These are phyloP conservation scores for Tuberolachnus salignus DNA, from an alignment of 2,888 invertebrate genomes.

Conservation along the genomic window DNA sequence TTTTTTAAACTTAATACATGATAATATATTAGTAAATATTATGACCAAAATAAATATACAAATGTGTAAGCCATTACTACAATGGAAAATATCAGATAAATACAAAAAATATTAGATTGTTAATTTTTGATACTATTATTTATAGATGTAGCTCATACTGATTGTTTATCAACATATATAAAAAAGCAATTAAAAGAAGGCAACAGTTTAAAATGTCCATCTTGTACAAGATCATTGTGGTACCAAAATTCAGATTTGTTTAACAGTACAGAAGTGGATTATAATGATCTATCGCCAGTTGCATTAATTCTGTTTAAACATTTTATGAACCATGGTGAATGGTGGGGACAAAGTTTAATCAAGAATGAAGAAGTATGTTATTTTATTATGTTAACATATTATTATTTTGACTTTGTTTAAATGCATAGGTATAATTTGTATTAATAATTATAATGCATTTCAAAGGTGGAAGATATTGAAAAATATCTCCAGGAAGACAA, in stretches of 20 bases:
- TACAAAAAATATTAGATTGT: background rate
- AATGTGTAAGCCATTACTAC: no score
- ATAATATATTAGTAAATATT: no score
- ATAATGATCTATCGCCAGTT: constrained; percentile 27
- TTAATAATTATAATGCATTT: background rate
- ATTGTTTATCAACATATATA: constrained; percentile 31
- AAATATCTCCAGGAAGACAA: constrained; percentile 27
- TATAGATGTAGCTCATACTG: constrained; percentile 27
- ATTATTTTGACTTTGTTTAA: background rate
- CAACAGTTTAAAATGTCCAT: constrained; percentile 36
- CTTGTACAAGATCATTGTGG: constrained; percentile 29
- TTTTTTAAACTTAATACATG: no score
- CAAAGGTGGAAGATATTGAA: constrained; percentile 12
- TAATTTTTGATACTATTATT: background rate
- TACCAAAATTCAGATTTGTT: background rate
- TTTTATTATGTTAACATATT: background rate
- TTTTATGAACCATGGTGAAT: constrained; percentile 17
- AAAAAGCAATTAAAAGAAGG: constrained; percentile 29
- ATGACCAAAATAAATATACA: no score
- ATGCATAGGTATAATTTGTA: background rate
- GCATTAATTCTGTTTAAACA: constrained; percentile 30
- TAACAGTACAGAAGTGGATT: background rate
- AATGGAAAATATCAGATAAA: no score
- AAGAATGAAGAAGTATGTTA: constrained; percentile 22
- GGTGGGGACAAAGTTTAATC: constrained; percentile 37